These are phyloP conservation scores for Athalia cordata DNA, from an alignment of 2,888 invertebrate species.

Conservation along the genomic window DNA sequence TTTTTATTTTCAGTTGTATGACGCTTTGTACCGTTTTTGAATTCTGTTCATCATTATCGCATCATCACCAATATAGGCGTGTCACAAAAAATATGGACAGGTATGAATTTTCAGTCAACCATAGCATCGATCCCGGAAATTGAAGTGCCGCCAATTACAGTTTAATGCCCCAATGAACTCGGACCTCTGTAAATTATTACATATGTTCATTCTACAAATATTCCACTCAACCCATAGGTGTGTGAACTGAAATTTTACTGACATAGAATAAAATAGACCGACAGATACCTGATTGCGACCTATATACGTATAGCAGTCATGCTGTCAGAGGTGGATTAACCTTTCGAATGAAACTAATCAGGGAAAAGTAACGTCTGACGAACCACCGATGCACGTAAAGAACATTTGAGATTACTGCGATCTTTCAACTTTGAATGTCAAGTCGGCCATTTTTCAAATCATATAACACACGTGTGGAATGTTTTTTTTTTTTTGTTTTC, in stretches of 20 bases:
- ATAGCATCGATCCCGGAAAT: background rate
- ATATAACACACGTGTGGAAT: background rate
- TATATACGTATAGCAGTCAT: background rate
- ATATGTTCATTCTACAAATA: background rate
- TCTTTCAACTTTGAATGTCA: background rate
- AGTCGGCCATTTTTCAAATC: conserved; percentile 12
- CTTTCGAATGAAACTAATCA: conserved; percentile 38
- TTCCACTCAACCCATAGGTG: background rate
- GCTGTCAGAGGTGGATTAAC: conserved; percentile 27
- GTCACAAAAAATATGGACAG: background rate
- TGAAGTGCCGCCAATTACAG: conserved; percentile 31
- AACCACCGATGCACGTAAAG: background rate
- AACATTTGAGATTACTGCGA: background rate
- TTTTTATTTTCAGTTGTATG: background rate
- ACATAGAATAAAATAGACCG: background rate
- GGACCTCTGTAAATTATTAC: conserved; percentile 18
- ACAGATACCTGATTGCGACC: conserved; percentile 21
- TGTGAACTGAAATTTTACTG: background rate
- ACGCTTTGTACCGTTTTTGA: background rate
- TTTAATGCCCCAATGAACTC: conserved; percentile 29
- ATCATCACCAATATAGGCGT: too few species aligned
- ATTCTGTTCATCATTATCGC: background rate
- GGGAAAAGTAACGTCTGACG: conserved; percentile 14
- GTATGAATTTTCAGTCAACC: conserved; percentile 24
- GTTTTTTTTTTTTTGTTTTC: too few species aligned